phyloP scores from a whole-genome alignment of 2,113 vertebrate species.

The Gymnobelideus leadbeateri region DNA sequence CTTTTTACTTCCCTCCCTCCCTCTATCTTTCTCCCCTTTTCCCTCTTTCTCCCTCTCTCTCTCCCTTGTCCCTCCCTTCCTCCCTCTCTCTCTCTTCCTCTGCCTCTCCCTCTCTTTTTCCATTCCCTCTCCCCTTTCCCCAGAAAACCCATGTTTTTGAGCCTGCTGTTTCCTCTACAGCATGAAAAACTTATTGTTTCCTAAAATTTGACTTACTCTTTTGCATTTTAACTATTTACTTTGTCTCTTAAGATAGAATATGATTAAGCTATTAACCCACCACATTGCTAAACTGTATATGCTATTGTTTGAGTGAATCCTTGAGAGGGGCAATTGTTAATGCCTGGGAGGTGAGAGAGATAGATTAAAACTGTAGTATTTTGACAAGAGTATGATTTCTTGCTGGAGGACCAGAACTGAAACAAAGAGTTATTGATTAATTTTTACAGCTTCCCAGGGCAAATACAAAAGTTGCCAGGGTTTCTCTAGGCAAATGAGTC shows the following conservation, averaged over 20 bases:
- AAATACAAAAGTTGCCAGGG: not conserved
- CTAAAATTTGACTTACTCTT: not conserved
- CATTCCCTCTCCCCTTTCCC: no score
- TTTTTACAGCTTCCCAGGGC: not conserved
- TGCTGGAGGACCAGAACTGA: not conserved
- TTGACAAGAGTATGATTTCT: not conserved
- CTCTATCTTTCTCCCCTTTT: rapidly evolving
- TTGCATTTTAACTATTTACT: not conserved
- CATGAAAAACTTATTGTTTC: not conserved
- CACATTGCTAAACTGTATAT: not conserved
- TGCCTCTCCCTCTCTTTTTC: no score
- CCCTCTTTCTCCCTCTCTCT: rapidly evolving
- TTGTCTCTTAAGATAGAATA: not conserved
- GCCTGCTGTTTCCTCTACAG: no score
- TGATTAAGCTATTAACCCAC: not conserved
- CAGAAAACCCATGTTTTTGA: no score
- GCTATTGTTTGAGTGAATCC: not conserved
- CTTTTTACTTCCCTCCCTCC: no score
- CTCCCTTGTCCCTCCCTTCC: rapidly evolving
- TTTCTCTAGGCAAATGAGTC: not conserved
- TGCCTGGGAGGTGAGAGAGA: not conserved
- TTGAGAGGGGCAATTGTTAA: not conserved
- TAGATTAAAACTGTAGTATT: not conserved
- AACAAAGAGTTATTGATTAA: not conserved
- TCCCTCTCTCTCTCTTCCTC: no score